Base-by-base conservation (phyloP, 2,797 vertebrate genomes). In the Thunnus albacares region DNA sequence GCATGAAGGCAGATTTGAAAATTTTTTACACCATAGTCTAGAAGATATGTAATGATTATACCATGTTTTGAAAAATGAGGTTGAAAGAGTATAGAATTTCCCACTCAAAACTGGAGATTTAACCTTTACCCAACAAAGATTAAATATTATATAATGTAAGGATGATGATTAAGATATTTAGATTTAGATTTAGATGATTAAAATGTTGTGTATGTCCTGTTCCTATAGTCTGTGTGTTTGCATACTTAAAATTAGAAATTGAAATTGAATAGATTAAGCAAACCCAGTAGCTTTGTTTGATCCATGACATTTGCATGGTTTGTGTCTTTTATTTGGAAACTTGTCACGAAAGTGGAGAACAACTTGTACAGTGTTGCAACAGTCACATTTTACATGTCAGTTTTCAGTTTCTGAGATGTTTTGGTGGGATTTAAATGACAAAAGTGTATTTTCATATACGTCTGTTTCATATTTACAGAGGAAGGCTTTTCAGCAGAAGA, bases 401-500 rank as follows among this genome's bases (percentile, higher is more conserved):
- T 45, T 33, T 28, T 47, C 30, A 51, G n/a, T 57, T 22, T 14
- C 30, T 35, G 28, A 12, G n/a, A 60, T 72, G 26, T 56, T 49
- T 24, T 57, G 41, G 47, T 15, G 49, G 56, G 35, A 57, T 75
- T 62, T 61, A 51, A 45, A 47, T 20, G 18, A 79, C 1, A 68
- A 38, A 28, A 69, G 28, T 28, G 3, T 10, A 18, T 79, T 61
- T 72, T 51, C 24, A 35, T 18, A 58, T 65, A 20, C 13, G 12
- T 55, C 57, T 80, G 38, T 74, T 56, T 56, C n/a, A 18, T 30
- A 30, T 53, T 47, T 45, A 63, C 35, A 53, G 22, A 35, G 6
- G 12, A 59, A 61, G 1, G 15, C 26, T 12, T 52, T 69, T 47
- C 12, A 57, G 49, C 45, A 26, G 20, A 24, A 9, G 11, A 1